Conservation (phyloP, 2,113 vertebrate species). For the Salvelinus fontinalis region DNA sequence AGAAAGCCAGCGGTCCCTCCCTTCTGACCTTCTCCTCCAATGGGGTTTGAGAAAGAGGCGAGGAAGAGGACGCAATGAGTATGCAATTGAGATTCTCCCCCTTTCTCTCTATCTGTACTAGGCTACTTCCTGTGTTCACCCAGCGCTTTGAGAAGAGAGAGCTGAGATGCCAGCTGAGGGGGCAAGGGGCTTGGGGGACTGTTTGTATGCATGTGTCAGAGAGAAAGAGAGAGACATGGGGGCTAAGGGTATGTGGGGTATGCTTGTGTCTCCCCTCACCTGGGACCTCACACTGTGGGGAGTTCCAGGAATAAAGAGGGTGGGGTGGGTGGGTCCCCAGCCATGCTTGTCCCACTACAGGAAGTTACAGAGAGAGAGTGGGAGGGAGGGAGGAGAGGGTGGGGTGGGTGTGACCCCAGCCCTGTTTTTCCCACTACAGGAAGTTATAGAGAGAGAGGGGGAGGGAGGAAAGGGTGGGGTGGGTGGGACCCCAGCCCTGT, state of each 20-base stretch:
- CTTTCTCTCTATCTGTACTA: background rate
- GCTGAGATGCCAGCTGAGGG: conserved; percentile 30
- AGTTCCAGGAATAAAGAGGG: conserved; percentile 71
- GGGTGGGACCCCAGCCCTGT: no score
- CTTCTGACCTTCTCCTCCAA: no score
- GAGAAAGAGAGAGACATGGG: conserved; percentile 12
- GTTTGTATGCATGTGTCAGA: conserved; percentile 1
- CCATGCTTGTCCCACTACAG: conserved; percentile 62
- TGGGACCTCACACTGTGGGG: conserved; percentile 37
- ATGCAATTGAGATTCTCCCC: background rate
- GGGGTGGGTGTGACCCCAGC: conserved; percentile 74
- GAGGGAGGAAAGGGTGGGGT: background rate
- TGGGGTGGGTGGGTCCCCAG: conserved; percentile 74
- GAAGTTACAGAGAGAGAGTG: conserved; percentile 62
- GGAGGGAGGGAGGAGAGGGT: conserved; percentile 53
- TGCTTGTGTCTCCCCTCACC: conserved; percentile 13
- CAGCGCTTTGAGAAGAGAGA: conserved; percentile 36
- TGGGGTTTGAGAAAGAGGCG: no score
- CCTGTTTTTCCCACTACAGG: conserved; percentile 64
- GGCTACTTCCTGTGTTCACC: conserved; percentile 8
- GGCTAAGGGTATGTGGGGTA: conserved; percentile 10
- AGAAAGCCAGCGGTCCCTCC: no score
- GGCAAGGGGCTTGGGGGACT: conserved; percentile 32
- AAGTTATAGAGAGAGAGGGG: conserved; percentile 50
- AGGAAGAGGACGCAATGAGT: background rate